Evolutionary conservation across 2,113 vertebrate species (phyloP).

Genomic region (Chascanopsetta lugubris): DNA sequence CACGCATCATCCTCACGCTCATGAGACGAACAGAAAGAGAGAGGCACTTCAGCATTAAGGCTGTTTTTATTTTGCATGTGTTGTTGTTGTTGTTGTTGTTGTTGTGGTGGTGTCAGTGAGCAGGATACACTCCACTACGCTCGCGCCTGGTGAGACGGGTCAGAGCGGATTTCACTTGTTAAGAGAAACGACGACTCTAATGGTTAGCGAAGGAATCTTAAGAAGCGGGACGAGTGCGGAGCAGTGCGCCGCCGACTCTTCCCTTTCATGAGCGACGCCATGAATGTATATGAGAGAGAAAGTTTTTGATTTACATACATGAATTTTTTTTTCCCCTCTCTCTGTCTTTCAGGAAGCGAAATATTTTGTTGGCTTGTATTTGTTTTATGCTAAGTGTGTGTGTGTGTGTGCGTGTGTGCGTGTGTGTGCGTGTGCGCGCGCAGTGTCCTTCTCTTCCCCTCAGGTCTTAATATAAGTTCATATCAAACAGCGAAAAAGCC

Average conservation of each 20-base stretch:
- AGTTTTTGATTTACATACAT: conserved; percentile 36
- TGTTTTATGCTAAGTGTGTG: conserved; percentile 47
- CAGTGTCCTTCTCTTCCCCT: conserved; percentile 51
- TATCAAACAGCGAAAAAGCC: conserved; percentile 59
- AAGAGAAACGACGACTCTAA: not conserved
- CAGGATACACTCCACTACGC: not conserved
- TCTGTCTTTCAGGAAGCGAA: conserved; percentile 13
- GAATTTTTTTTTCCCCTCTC: not conserved
- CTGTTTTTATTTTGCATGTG: conserved; percentile 4
- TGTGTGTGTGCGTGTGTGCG: conserved; percentile 35
- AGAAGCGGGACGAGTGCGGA: conserved; percentile 1
- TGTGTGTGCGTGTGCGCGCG: conserved; percentile 31
- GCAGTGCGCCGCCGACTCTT: conserved; percentile 12
- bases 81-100: conserved; percentile 15
- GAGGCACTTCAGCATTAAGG: not conserved
- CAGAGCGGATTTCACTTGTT: conserved; percentile 6
- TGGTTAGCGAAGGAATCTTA: conserved; percentile 3
- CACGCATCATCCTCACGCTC: not conserved
- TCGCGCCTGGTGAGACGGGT: conserved; percentile 7
- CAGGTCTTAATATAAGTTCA: conserved; percentile 67
- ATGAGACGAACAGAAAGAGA: conserved; percentile 18
- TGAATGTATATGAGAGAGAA: conserved; percentile 8
- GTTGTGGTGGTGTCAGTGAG: conserved; percentile 1
- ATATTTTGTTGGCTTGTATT: conserved; percentile 31
- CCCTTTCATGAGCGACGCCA: conserved; percentile 22